Base-by-base conservation (phyloP, 2,797 vertebrate genomes). In the Dendrocincla tyrannina region DNA sequence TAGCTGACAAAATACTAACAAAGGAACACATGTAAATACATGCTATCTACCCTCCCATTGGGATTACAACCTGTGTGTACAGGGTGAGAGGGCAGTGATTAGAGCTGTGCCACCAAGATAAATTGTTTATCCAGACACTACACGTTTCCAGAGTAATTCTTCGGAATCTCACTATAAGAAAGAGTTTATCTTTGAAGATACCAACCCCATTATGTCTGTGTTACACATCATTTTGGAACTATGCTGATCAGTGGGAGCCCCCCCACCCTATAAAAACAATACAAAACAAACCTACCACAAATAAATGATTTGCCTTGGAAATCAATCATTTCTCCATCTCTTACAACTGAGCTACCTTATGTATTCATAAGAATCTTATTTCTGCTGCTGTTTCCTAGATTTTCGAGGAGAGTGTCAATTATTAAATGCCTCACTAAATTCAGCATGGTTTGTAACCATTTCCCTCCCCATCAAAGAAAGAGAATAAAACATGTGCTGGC, bases 11-110 rank as follows among this genome's bases (percentile, higher is more conserved):
- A 98, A 98, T 97, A 98, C 98, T 98, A 98, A 98, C 98, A 98
- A 98, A 98, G 98, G 97, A 98, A 98, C 98, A 99, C 98, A 98
- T 99, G 99, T 98, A 98, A 99, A 98, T 98, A 98, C 98, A 98
- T 97, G 97, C 98, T 98, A 98, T 97, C 96, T 97, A 98, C 98
- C 98, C 97, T 98, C 98, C 98, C 98, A 92, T 92, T 95, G 98
- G 98, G 98, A 98, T 97, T 98, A 97, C 98, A 98, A 98, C 98
- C 98, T 98, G 98, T 98, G 98, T 98, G 98, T 98, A 97, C 97
- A 97, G 97, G 98, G 98, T 97, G 97, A 98, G 97, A 96, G 98
- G 98, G 96, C 94, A 97, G 92, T 88, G 96, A 97, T 96, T 89
- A 96, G 92, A 98, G 94, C 96, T 82, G 52, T 91, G 88, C 95